Evolutionary conservation across 2,113 vertebrate genomes (phyloP), one percentile per base, ranked within the genome.

Genomic region (Oophaga pumilio): DNA sequence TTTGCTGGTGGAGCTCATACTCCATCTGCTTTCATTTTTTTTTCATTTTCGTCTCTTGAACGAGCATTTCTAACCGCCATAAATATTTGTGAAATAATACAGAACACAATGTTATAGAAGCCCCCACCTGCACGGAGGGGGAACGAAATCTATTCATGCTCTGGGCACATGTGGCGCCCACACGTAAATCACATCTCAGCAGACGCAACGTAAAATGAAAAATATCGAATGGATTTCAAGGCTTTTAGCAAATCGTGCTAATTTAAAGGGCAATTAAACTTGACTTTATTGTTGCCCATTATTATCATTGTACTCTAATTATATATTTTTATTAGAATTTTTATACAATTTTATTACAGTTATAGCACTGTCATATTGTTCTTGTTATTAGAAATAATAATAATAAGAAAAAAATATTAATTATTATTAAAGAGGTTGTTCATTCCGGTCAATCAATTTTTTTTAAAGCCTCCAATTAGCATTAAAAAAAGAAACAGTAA

Each of bases 61-160:
- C 26, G 14, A 82, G 59, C 20, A 64, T n/a, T 43, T 82, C 18
- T 43, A 64, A 49, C 14, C 79, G 20, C 57, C 57, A 64, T 64
- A 82, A 82, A 82, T 62, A 82, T 82, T 33, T 81, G 78, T 59
- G 26, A 81, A 60, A 81, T 33, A 62, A 81, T 60, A 26, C 56
- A 81, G 28, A 81, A 60, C 57, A 20, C 78, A 81, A 60, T 59
- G 17, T 77, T 56, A 24, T 77, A 77, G 49, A 56, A 77, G 76
- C 76, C 76, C 71, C n/a, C 50, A 77, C 76, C 76, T 77, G 76
- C 50, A 73, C 26, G 5, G 49, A 49, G 76, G 49, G 33, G 76
- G 76, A 26, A 5, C 13, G 50, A 24, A 14, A 14, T 9, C 49
- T n/a, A n/a, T n/a, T 22, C 20, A n/a, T n/a, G 74, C 22, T 77